phyloP scores from a whole-genome alignment of 2,888 invertebrate genomes.

The Harpalus rufipes region DNA sequence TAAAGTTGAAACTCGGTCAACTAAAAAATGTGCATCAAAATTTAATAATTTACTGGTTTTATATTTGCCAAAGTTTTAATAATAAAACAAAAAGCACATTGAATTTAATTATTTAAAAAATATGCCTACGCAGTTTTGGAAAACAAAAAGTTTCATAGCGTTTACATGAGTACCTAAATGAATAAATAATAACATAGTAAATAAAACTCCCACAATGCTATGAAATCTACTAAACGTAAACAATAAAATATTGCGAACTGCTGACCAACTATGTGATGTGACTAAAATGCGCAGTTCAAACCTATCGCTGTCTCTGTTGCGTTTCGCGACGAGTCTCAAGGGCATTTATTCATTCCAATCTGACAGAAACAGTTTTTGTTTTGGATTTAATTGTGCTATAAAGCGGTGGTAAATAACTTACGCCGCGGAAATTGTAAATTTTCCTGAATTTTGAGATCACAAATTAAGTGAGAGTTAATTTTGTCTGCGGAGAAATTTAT shows the following conservation, averaged over 20 bases:
- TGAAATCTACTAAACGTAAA: background rate
- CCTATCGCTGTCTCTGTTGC: background rate
- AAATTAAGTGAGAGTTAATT: conserved; percentile 54
- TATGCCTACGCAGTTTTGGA: too few relatives aligned
- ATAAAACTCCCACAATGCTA: background rate
- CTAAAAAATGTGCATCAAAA: too few relatives aligned
- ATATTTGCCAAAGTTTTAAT: too few relatives aligned
- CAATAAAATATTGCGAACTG: conserved; percentile 12
- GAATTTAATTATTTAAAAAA: too few relatives aligned
- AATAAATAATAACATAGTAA: background rate
- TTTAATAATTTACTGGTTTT: too few relatives aligned
- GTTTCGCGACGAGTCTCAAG: conserved; percentile 11
- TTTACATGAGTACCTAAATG: background rate
- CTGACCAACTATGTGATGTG: background rate
- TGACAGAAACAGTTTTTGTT: conserved; percentile 40
- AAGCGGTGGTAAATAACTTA: conserved; percentile 42
- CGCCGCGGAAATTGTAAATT: conserved; percentile 45
- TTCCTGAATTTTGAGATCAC: conserved; percentile 19
- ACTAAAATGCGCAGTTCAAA: conserved; percentile 25
- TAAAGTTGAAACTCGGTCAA: too few relatives aligned
- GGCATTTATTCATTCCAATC: conserved; percentile 41
- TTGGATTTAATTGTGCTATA: conserved; percentile 39
- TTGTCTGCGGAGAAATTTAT: conserved; percentile 44
- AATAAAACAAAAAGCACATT: too few relatives aligned
- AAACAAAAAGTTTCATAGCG: too few relatives aligned